Evolutionary conservation across 2,888 invertebrate genomes (phyloP).

Genomic region (Dioctria rufipes): DNA sequence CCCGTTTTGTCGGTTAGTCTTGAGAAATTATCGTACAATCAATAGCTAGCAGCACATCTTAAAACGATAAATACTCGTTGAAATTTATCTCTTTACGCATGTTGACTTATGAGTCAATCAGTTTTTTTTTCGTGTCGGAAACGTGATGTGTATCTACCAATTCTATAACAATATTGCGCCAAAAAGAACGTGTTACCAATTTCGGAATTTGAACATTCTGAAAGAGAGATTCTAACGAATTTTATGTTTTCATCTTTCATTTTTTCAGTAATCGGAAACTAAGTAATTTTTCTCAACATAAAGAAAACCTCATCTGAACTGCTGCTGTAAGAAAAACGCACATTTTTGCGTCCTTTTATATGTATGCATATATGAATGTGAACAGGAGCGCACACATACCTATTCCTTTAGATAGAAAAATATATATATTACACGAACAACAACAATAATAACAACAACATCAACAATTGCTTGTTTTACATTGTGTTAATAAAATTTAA

Average conservation of each 20-base stretch:
- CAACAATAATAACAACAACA: neutral
- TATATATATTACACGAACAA: neutral
- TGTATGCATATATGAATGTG: neutral
- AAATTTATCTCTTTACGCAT: no score
- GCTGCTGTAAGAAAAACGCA: neutral
- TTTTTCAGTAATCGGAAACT: neutral
- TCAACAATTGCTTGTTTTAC: neutral
- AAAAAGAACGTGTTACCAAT: conserved; percentile 2
- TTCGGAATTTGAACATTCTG: neutral
- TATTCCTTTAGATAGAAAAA: neutral
- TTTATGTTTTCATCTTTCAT: neutral
- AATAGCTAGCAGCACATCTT: no score
- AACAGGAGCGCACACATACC: neutral
- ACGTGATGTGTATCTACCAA: neutral
- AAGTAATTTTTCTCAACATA: neutral
- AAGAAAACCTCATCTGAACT: neutral
- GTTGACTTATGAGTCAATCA: no score
- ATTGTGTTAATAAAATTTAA: neutral
- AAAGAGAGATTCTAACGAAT: neutral
- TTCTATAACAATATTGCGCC: neutral
- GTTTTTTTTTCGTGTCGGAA: neutral
- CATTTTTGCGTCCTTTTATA: neutral
- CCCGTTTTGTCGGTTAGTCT: no score
- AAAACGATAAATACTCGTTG: no score
- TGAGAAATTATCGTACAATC: no score